These are phyloP conservation scores for Stictocephala bisonia DNA, from an alignment of 2,888 invertebrate genomes.

Conservation along the genomic window DNA sequence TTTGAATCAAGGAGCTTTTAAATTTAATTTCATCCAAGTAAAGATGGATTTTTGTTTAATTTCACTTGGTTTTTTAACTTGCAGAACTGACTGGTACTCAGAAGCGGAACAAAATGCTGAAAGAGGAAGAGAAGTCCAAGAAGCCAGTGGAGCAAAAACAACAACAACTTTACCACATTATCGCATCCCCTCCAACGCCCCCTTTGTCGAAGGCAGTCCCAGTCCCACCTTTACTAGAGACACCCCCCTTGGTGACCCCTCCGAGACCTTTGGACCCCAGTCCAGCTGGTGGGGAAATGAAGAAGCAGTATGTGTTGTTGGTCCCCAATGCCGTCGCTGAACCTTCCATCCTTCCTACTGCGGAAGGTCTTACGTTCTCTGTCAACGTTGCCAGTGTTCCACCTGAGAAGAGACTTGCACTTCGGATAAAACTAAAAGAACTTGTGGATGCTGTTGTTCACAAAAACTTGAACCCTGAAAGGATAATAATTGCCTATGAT, in stretches of 20 bases:
- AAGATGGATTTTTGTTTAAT: too few species aligned
- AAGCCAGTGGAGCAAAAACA: too few species aligned
- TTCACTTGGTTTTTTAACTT: too few species aligned
- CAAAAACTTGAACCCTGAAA: conserved; percentile 15
- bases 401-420: neutral
- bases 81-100: too few species aligned
- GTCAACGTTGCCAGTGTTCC: conserved; percentile 1
- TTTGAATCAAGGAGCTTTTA: too few species aligned
- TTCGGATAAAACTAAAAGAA: conserved; percentile 10
- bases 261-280: neutral
- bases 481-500: conserved; percentile 25
- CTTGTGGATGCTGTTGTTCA: conserved; percentile 11
- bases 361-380: neutral
- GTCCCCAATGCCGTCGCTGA: neutral
- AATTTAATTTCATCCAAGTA: too few species aligned
- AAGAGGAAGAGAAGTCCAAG: neutral
- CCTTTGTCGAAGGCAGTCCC: too few species aligned
- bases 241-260: neutral
- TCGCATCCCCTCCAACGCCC: too few species aligned
- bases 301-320: conserved; percentile 16
- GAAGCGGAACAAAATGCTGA: neutral
- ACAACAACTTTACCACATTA: too few species aligned
- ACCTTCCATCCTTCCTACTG: too few species aligned
- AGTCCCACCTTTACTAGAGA: too few species aligned
- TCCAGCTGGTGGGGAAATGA: conserved; percentile 5